These are phyloP conservation scores for Microctonus aethiopoides DNA, from an alignment of 2,888 invertebrate genomes.

Conservation along the genomic window DNA sequence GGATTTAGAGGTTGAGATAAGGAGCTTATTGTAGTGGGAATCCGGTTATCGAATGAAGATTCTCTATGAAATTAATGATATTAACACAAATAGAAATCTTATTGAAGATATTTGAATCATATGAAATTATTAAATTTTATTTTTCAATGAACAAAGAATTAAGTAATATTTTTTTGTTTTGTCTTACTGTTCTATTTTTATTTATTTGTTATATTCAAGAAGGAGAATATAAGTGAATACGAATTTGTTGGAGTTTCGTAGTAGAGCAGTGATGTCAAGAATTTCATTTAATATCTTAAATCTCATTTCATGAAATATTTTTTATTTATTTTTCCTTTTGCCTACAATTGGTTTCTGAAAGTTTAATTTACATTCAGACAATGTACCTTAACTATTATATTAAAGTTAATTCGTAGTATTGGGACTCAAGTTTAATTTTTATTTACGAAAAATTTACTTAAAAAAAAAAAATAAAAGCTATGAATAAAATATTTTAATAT, in stretches of 20 bases:
- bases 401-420: neutral
- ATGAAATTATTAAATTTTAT: too few species aligned
- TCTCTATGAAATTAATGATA: neutral
- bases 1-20: slow-evolving; percentile 24
- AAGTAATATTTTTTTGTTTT: too few species aligned
- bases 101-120: neutral
- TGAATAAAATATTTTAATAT: neutral
- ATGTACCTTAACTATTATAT: neutral
- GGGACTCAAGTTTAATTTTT: neutral
- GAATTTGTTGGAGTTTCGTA: neutral
- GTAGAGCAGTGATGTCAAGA: neutral
- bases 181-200: too few species aligned
- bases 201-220: neutral
- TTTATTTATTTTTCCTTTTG: neutral
- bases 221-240: neutral
- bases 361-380: neutral
- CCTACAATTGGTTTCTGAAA: neutral
- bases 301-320: neutral
- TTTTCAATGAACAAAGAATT: neutral
- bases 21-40: neutral
- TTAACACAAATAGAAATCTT: neutral
- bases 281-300: neutral
- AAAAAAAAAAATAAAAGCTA: too few species aligned
- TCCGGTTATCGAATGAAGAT: neutral
- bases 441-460: neutral